phyloP scores from a whole-genome alignment of 2,113 vertebrate species.

The Chloroceryle aenea region DNA sequence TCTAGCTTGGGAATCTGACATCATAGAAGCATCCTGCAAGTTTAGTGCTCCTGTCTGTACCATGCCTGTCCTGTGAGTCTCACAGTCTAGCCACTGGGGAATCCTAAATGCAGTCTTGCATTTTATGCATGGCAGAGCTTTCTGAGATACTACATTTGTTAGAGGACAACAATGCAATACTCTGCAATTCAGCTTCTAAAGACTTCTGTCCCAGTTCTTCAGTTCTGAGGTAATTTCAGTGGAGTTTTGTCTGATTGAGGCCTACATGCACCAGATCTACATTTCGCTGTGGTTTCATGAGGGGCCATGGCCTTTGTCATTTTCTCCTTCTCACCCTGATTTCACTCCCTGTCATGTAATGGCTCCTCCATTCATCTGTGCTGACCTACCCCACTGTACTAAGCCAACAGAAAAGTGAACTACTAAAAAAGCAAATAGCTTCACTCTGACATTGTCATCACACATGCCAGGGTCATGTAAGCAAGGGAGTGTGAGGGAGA shows the following conservation, averaged over 20 bases:
- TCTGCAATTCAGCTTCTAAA: not conserved
- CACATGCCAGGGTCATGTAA: not conserved
- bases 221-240: not conserved
- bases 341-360: not conserved
- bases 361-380: not conserved
- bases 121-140: not conserved
- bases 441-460: not conserved
- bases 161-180: not conserved
- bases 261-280: not conserved
- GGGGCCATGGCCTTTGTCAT: not conserved
- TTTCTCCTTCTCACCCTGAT: not conserved
- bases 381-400: not conserved
- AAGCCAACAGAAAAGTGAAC: not conserved
- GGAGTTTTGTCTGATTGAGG: not conserved
- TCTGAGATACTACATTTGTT: not conserved
- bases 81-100: not conserved
- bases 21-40: not conserved
- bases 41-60: not conserved
- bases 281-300: not conserved
- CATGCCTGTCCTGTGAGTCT: not conserved
- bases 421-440: not conserved
- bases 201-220: not conserved
- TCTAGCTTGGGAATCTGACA: not conserved
- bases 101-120: not conserved
- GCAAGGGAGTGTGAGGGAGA: not conserved